Evolutionary conservation across 2,797 vertebrate species (phyloP).

Genomic region (Acomys russatus): DNA sequence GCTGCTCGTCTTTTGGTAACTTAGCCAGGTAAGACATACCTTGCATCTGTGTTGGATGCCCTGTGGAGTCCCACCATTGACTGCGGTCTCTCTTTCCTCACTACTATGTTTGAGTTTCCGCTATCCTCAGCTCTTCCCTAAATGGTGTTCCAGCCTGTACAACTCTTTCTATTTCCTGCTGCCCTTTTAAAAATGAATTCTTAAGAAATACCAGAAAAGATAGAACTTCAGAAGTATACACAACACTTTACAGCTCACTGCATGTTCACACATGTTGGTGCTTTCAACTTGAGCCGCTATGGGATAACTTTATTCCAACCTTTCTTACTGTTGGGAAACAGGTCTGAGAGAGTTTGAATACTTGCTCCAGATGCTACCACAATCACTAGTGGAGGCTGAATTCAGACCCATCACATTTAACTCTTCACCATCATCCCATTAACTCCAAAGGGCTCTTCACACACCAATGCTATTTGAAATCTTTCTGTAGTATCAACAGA

Average conservation of each 20-base stretch:
- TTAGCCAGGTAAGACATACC: background rate
- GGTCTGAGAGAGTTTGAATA: background rate
- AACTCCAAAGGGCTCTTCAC: background rate
- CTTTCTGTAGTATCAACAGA: background rate
- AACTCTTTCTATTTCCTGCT: background rate
- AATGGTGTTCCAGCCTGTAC: background rate
- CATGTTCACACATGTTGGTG: background rate
- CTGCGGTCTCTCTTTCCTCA: background rate
- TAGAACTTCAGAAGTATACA: background rate
- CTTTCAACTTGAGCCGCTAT: background rate
- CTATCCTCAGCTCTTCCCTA: background rate
- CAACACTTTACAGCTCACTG: background rate
- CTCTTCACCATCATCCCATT: background rate
- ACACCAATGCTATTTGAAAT: background rate
- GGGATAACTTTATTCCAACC: background rate
- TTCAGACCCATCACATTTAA: background rate
- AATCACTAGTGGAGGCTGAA: background rate
- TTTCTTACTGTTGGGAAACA: background rate
- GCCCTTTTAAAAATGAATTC: background rate
- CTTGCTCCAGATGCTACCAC: background rate
- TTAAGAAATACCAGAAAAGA: background rate
- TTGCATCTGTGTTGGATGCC: accelerated
- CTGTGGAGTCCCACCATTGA: background rate
- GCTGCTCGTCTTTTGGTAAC: background rate
- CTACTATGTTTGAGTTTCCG: conserved; percentile 42